Base-by-base conservation (phyloP, 92 coral and sea anemone species). In the Epizoanthus scotinus region DNA sequence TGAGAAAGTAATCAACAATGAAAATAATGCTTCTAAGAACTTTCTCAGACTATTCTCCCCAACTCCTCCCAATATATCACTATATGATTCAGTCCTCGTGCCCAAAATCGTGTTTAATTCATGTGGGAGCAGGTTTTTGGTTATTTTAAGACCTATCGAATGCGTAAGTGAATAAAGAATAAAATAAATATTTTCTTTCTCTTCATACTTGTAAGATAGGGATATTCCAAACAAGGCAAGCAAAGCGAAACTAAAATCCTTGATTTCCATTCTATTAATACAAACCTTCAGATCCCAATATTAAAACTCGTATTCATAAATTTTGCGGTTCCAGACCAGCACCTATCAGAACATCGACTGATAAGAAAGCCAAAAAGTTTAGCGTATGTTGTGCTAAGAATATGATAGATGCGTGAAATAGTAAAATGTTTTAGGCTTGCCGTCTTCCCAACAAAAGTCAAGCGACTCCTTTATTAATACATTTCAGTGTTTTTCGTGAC, bases 71-170 rank as follows among this genome's bases (percentile, higher is more conserved):
- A 54, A 55, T 58, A 36, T 36, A 53, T 14, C 71, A 54, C 55
- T 58, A 36, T 36, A 53, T 14, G 55, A 84, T 79, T 84, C 77
- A 60, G 87, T 71, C 79, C 87, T 84, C 85, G 28, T 84, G 77
- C 86, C 80, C 77, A 42, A 73, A 84, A 78, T 84, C 85, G 77
- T 88, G 91, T 88, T 88, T 88, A 84, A 88, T 88, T 88, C 82
- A 88, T 87, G 67, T 60, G 78, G 50, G 31, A 38, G 85, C 85
- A 86, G 85, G 91, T 83, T 87, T 87, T 78, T 82, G 71, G 83
- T 78, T 65, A 78, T 63, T 79, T 44, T 64, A 79, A 27, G 26
- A 63, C 73, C 83, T 79, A 67, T 67, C 63, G 83, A 29, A 65
- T 50, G 83, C 63, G 53, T 63, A 67, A 47, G 60, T 63, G 72